Conservation (phyloP, 2,888 invertebrate species). For the Lasioglossum villosulum region DNA sequence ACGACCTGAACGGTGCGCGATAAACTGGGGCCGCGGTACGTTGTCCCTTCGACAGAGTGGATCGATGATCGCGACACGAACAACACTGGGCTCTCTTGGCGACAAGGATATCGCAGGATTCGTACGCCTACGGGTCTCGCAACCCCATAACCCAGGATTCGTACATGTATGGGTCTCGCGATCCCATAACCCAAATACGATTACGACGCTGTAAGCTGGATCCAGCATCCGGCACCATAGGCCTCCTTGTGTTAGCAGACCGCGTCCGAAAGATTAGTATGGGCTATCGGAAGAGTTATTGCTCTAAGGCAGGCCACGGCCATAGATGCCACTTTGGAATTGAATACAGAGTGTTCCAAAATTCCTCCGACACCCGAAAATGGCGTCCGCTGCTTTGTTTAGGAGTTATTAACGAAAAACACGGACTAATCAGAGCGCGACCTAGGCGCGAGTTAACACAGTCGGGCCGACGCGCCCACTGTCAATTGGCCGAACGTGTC, state of each 20-base stretch:
- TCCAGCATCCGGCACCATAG: background rate
- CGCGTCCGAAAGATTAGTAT: too few species aligned
- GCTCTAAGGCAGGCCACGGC: too few species aligned
- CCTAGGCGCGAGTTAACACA: too few species aligned
- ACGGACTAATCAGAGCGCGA: too few species aligned
- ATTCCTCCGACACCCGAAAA: too few species aligned
- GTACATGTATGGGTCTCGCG: background rate
- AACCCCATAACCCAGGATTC: background rate
- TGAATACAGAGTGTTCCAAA: too few species aligned
- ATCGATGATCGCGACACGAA: constrained; percentile 52
- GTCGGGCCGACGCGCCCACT: too few species aligned
- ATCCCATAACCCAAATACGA: background rate
- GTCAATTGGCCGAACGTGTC: too few species aligned
- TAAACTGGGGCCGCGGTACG: constrained; percentile 30
- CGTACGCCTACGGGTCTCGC: background rate
- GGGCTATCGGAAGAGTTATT: too few species aligned
- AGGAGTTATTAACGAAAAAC: too few species aligned
- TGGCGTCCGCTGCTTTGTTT: too few species aligned
- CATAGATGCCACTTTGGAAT: too few species aligned
- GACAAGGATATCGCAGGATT: constrained; percentile 42
- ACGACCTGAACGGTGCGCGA: constrained; percentile 26
- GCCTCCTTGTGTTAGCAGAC: background rate
- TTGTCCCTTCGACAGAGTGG: constrained; percentile 40
- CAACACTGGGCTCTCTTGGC: constrained; percentile 27
- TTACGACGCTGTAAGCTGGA: background rate